Conservation (phyloP, 2,888 invertebrate genomes). For the Dasypogon diadema region DNA sequence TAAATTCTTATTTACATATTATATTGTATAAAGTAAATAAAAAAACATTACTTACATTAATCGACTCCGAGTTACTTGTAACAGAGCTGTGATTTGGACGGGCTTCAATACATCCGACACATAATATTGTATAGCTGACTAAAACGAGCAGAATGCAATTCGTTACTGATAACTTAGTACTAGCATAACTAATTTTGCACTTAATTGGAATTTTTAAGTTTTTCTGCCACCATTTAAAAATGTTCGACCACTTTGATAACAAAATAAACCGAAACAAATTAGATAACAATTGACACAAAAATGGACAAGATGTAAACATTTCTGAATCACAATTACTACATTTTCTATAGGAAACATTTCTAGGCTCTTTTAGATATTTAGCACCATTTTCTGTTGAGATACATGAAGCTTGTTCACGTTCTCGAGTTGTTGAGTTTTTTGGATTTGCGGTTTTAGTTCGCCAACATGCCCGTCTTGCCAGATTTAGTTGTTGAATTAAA, state of each 20-base stretch:
- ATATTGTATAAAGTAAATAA: not conserved
- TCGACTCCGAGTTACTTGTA: slow-evolving; percentile 20
- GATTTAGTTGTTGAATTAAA: slow-evolving; percentile 77
- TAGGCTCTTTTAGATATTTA: slow-evolving; percentile 48
- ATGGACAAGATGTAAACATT: slow-evolving; percentile 24
- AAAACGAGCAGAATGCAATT: slow-evolving; percentile 60
- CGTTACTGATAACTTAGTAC: slow-evolving; percentile 54
- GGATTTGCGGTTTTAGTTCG: slow-evolving; percentile 53
- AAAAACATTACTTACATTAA: slow-evolving; percentile 49
- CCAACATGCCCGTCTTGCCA: slow-evolving; percentile 79
- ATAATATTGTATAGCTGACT: slow-evolving; percentile 56
- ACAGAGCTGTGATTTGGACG: slow-evolving; percentile 63
- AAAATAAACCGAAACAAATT: slow-evolving; percentile 26
- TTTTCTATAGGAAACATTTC: slow-evolving; percentile 39
- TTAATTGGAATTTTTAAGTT: slow-evolving; percentile 6
- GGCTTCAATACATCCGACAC: slow-evolving; percentile 62
- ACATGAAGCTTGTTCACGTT: slow-evolving; percentile 5
- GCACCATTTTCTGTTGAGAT: slow-evolving; percentile 23
- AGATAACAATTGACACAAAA: slow-evolving; percentile 41
- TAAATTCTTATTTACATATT: too few species aligned
- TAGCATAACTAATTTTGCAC: slow-evolving; percentile 48
- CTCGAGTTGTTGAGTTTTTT: not conserved
- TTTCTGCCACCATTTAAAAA: slow-evolving; percentile 10
- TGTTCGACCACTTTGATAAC: slow-evolving; percentile 9
- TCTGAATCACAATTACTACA: slow-evolving; percentile 35